Evolutionary conservation across 2,888 invertebrate species (phyloP), one percentile per base, ranked within the genome.

Genomic region (Aproaerema taeniolella): DNA sequence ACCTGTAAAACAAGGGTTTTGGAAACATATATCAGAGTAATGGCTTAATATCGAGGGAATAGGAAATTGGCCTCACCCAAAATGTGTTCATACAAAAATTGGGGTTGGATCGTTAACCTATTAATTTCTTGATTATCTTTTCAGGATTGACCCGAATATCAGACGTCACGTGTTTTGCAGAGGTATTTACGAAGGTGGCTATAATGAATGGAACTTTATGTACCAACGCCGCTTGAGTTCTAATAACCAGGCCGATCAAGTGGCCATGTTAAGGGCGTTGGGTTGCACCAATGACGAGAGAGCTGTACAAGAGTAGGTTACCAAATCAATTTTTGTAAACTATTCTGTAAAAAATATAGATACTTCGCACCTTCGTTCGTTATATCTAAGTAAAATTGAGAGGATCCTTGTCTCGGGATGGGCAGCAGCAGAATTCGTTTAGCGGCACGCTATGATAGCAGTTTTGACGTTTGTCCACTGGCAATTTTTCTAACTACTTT

Each of bases 151-250:
- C 43, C 89, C 90, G 0, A 91, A 92, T 51, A 56, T 91, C 31
- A 87, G 90, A 47, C 71, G 87, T 0, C 82, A 88, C 7, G 89
- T 91, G 1, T 91, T 91, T 64, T 92, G 92, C 61, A 72, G 83
- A 8, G 92, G 89, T n/a, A 75, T 92, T 0, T 77, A 74, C 5
- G 56, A 87, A 10, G 92, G 92, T 1, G 82, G 75, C 0, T 67
- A 77, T n/a, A 68, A 69, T 0, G 91, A 91, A 41, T 93, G 91
- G 91, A 64, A 82, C 12, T 89, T 87, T 64, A 68, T 91, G n/a
- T 52, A 66, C 37, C 48, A 64, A 6, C 62, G 72, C 1, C 53
- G 65, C n/a, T 42, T 48, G 1, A 41, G 20, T 5, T 75, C 77
- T 11, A 83, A 86, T 52, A 86, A 86, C 46, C 81, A 80, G 41